A percentile compares a stretch with the other conserved stretches of the same genome.
These are phyloP conservation scores for Eristalinus sepulchralis DNA, from an alignment of 2,888 invertebrate genomes.

Conservation along the genomic window DNA sequence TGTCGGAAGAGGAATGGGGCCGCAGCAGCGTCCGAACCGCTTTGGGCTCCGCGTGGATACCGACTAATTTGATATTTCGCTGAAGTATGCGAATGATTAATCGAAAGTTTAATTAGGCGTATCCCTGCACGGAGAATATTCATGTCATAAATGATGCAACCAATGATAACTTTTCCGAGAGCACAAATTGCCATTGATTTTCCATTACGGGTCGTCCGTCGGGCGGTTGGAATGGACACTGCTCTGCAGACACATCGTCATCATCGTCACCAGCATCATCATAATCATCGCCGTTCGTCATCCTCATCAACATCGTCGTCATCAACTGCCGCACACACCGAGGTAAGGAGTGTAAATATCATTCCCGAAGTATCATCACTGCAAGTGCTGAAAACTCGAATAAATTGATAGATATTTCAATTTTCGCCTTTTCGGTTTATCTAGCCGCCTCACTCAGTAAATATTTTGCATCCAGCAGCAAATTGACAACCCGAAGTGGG, in stretches of 20 bases:
- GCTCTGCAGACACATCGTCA: background rate
- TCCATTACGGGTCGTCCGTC: slow-evolving; percentile 53
- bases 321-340: background rate
- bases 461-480: slow-evolving; percentile 62
- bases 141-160: slow-evolving; percentile 65
- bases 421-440: slow-evolving; percentile 69
- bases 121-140: slow-evolving; percentile 56
- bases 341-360: slow-evolving; percentile 43
- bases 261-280: slow-evolving; percentile 11
- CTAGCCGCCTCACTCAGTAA: slow-evolving; percentile 61
- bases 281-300: slow-evolving; percentile 5
- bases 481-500: slow-evolving; percentile 46
- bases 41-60: background rate
- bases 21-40: background rate
- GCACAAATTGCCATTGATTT: slow-evolving; percentile 68
- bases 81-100: slow-evolving; percentile 71
- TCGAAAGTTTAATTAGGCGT: slow-evolving; percentile 72
- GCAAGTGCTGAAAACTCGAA: slow-evolving; percentile 67
- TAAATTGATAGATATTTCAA: slow-evolving; percentile 68
- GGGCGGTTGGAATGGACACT: background rate
- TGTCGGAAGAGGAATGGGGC: background rate
- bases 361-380: slow-evolving; percentile 60
- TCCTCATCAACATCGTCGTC: slow-evolving; percentile 29
- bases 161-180: slow-evolving; percentile 65
- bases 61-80: slow-evolving; percentile 60